phyloP scores from a whole-genome alignment of 2,888 invertebrate genomes.

The Tetragonula carbonaria region DNA sequence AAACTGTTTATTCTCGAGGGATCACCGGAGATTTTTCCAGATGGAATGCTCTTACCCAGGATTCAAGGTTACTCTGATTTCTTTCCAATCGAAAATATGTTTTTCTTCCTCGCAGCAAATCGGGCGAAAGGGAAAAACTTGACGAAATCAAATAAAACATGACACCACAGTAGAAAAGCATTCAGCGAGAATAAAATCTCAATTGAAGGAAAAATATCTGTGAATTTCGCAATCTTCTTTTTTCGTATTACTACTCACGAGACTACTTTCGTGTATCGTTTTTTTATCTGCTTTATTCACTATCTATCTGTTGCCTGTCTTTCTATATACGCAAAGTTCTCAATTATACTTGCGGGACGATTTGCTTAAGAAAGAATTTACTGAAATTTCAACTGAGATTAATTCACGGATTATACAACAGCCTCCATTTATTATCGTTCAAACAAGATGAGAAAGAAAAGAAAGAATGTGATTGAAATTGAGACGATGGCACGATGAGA shows the following conservation, averaged over 20 bases:
- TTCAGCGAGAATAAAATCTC: no score
- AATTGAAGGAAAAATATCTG: no score
- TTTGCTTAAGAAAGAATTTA: no score
- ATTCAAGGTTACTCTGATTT: conserved; percentile 3
- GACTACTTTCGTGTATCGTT: no score
- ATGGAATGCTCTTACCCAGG: background rate
- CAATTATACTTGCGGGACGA: no score
- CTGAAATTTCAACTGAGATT: background rate
- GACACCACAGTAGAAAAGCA: background rate
- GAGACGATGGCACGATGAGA: background rate
- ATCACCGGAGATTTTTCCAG: background rate
- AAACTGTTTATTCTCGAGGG: conserved; percentile 12
- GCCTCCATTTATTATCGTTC: background rate
- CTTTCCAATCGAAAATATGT: background rate
- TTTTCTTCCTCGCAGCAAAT: no score
- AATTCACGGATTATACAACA: background rate
- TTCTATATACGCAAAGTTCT: no score
- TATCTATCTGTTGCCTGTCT: no score
- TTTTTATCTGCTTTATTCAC: no score
- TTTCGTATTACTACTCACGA: no score
- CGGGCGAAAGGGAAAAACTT: no score
- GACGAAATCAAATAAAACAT: background rate
- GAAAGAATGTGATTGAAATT: background rate
- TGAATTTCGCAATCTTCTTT: no score
- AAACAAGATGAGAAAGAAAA: background rate